Conservation (phyloP, 2,797 vertebrate species). For the Melopsittacus undulatus region DNA sequence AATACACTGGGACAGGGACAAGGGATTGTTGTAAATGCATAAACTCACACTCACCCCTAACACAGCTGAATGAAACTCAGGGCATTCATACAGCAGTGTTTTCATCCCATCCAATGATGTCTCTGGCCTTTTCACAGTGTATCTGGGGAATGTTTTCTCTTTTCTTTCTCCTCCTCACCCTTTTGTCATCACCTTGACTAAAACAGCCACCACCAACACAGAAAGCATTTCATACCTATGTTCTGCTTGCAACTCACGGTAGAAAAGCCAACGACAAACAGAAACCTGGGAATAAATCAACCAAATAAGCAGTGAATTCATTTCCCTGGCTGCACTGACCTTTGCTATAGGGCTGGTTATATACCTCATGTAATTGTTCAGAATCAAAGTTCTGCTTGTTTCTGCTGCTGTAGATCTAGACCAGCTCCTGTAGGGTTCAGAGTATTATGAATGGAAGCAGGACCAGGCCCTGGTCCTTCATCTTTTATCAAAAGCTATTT, state of each 20-base stretch:
- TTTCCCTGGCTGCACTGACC: neutral
- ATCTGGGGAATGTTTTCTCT: neutral
- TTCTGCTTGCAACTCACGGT: neutral
- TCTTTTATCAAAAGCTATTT: neutral
- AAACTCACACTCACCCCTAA: neutral
- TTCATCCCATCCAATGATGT: fast-evolving
- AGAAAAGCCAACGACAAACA: neutral
- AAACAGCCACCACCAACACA: neutral
- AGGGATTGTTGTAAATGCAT: neutral
- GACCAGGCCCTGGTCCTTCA: neutral
- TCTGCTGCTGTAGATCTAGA: neutral
- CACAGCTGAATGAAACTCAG: neutral
- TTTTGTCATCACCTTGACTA: neutral
- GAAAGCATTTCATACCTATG: neutral
- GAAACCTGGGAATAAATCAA: neutral
- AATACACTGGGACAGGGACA: neutral
- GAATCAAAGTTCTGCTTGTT: neutral
- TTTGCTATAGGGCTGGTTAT: neutral
- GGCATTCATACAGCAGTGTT: neutral
- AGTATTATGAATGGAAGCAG: neutral
- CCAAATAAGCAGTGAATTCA: neutral
- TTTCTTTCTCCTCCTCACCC: neutral
- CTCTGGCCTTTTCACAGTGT: neutral
- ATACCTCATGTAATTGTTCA: neutral
- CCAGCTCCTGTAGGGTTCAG: neutral